Conservation (phyloP, 2,113 vertebrate genomes). For the Actenoides hombroni region DNA sequence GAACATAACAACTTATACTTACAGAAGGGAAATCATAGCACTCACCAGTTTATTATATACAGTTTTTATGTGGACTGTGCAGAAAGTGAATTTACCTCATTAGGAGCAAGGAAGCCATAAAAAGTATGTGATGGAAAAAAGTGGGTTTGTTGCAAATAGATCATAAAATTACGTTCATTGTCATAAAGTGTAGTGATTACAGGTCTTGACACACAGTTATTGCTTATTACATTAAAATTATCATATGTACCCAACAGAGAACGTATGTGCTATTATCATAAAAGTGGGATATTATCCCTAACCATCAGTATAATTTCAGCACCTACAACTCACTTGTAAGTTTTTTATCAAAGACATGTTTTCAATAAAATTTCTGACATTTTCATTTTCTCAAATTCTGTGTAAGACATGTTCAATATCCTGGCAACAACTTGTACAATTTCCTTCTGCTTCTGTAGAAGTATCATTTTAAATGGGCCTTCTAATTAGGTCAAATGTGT, state of each 20-base stretch:
- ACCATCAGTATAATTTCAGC: not conserved
- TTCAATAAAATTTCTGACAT: not conserved
- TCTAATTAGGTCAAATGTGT: constrained; percentile 41
- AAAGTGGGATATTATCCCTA: not conserved
- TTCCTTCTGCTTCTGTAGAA: not conserved
- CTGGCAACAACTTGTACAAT: not conserved
- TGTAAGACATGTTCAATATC: not conserved
- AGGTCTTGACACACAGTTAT: not conserved
- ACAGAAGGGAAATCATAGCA: not conserved
- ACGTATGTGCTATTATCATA: not conserved
- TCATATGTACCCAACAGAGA: not conserved
- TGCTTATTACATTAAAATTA: not conserved
- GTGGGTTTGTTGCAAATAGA: not conserved
- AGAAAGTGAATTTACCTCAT: not conserved
- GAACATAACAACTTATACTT: not conserved
- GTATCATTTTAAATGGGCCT: constrained; percentile 5
- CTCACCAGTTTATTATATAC: not conserved
- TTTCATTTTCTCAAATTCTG: not conserved
- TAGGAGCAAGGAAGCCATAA: not conserved
- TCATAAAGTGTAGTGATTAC: not conserved
- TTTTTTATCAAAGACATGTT: not conserved
- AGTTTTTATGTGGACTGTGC: not conserved
- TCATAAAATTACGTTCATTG: not conserved
- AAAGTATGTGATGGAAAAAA: not conserved
- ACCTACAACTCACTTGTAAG: not conserved